Base-by-base conservation (phyloP, 2,888 invertebrate species). In the Trichogramma evanescens region DNA sequence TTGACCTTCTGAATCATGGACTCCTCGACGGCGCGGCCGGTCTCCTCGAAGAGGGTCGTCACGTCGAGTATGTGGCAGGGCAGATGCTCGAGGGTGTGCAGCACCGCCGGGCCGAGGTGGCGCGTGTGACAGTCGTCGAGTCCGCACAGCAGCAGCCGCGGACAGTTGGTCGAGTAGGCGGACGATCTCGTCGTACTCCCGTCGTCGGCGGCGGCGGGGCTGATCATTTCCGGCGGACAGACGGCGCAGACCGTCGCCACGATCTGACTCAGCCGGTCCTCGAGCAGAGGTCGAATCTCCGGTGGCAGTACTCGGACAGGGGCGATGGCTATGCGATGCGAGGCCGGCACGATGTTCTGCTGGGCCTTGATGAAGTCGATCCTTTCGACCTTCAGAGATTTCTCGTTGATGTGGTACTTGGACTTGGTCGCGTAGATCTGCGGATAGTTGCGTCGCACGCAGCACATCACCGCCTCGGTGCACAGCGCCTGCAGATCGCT, bases 1-100 rank as follows among this genome's bases (percentile, higher is more conserved):
- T 86, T 85, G 71, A 93, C 88, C 63, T 90, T 81, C 91, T 91
- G 76, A 69, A 90, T 86, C 65, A 90, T 85, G 10, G 89, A 85
- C 78, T 93, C 92, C 73, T 93, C 92, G 10, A 88, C 87, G 1
- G 88, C 85, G 68, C 85, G 82, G 4, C 84, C 82, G 6, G 84
- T 82, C 62, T 85, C 83, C 40, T 84, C 83, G 71, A 85, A 86
- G 56, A 89, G 72, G 1, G 85, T 82, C 4, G 86, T 82, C 58
- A 89, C 80, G 70, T 88, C 87, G 58, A 91, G 79, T 45, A 87
- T 83, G 70, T 86, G 85, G 45, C 88, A 85, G 38, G 88, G 84
- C 67, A 88, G 83, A 68, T 85, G 86, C 73, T 93, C 93, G 71
- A 93, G 80, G 50, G 82, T 81, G 66, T 91, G 87, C 6, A 94